Evolutionary conservation across 92 coral and sea anemone species (phyloP).

Genomic region (Heteractis magnifica): DNA sequence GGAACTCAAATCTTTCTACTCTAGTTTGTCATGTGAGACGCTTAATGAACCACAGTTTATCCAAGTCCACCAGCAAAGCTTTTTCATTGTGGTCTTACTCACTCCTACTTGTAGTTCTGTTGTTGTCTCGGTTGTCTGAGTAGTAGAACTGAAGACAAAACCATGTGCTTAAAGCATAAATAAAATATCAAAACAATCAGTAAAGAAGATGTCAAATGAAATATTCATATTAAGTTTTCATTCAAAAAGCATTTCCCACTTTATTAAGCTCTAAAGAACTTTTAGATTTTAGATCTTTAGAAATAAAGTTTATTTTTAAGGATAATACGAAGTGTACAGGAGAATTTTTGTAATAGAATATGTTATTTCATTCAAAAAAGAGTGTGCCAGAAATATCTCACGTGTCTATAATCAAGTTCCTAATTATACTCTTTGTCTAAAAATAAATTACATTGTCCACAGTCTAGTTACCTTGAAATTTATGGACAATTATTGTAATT

Average conservation of each 20-base stretch:
- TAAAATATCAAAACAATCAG: background rate
- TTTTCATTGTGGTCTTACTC: background rate
- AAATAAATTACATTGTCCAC: background rate
- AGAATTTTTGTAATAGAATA: too few relatives aligned
- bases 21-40: background rate
- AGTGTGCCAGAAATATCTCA: background rate
- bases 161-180: slow-evolving; percentile 6
- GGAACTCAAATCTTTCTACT: slow-evolving; percentile 1
- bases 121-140: slow-evolving; percentile 1
- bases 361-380: too few relatives aligned
- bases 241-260: background rate
- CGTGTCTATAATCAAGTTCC: background rate
- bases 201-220: background rate
- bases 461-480: background rate
- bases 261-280: background rate
- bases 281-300: background rate
- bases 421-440: background rate
- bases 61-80: background rate
- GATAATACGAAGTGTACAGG: background rate
- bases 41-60: background rate
- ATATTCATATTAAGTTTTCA: background rate
- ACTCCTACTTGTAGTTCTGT: background rate
- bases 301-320: background rate
- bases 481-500: background rate
- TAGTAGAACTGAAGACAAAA: background rate